phyloP scores from a whole-genome alignment of 2,888 invertebrate species.

The Eupithecia inturbata region DNA sequence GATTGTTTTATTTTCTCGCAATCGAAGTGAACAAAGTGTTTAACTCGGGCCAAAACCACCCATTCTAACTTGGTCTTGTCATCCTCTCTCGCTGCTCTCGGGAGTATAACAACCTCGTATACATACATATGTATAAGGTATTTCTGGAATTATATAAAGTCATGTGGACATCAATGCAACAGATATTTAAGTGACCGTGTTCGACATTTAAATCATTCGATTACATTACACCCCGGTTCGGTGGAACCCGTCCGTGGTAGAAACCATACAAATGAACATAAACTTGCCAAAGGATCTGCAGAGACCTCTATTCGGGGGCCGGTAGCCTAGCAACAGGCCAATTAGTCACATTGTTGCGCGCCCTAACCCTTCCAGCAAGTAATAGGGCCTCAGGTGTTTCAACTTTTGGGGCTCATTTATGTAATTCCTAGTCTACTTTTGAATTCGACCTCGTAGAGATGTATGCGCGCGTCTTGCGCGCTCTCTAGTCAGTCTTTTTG shows the following conservation, averaged over 20 bases:
- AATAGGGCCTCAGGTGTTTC: slow-evolving; percentile 4
- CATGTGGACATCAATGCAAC: no score
- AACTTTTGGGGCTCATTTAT: background rate
- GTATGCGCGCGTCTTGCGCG: background rate
- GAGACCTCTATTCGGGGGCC: background rate
- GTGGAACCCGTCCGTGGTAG: background rate
- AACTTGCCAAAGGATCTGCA: background rate
- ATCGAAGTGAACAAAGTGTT: no score
- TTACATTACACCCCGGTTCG: background rate
- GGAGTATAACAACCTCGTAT: no score
- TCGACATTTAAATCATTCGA: background rate
- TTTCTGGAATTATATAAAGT: no score
- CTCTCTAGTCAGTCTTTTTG: no score
- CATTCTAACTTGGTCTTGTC: no score
- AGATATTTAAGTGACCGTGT: no score
- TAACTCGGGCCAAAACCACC: no score
- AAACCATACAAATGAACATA: slow-evolving; percentile 12
- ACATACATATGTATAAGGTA: no score
- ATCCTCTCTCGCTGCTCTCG: no score
- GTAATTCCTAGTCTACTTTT: background rate
- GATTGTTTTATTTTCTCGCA: no score
- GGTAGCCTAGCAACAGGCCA: slow-evolving; percentile 21
- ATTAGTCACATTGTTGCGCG: slow-evolving; percentile 21
- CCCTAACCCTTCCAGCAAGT: background rate
- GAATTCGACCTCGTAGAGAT: background rate